Conservation (phyloP, 2,888 invertebrate species). For the Meliscaeva auricollis region DNA sequence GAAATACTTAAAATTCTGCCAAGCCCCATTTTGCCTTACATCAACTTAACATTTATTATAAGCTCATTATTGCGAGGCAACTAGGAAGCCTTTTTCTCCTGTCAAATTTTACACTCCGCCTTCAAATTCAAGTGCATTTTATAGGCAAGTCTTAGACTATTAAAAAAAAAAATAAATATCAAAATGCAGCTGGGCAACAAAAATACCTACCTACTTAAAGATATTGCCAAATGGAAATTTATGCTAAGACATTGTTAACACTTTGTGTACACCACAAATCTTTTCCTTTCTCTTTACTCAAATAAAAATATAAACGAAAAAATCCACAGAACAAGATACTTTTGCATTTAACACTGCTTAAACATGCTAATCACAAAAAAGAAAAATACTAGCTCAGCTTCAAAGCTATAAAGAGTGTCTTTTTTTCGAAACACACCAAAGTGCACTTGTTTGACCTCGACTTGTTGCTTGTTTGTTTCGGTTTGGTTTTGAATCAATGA, state of each 20-base stretch:
- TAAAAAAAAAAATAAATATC: background rate
- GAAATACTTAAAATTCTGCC: background rate
- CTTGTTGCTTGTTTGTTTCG: conserved; percentile 42
- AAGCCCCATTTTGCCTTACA: too few relatives aligned
- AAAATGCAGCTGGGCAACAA: conserved; percentile 29
- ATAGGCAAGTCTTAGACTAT: background rate
- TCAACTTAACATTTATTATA: too few relatives aligned
- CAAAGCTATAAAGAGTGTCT: conserved; percentile 11
- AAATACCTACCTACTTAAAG: conserved; percentile 4
- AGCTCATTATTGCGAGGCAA: too few relatives aligned
- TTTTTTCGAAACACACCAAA: conserved; percentile 50
- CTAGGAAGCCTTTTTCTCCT: background rate
- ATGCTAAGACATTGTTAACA: conserved; percentile 56
- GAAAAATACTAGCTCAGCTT: conserved; percentile 2
- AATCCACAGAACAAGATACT: conserved; percentile 50
- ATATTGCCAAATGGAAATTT: conserved; percentile 59
- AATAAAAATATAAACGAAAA: conserved; percentile 3
- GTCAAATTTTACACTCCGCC: conserved; percentile 10
- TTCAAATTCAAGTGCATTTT: background rate
- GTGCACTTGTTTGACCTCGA: conserved; percentile 65
- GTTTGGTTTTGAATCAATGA: background rate
- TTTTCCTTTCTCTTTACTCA: conserved; percentile 38
- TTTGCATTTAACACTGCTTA: conserved; percentile 50
- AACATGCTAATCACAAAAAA: conserved; percentile 50
- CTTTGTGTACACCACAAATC: conserved; percentile 42